phyloP scores from a whole-genome alignment of 2,888 invertebrate genomes.

The Oscheius sp. region DNA sequence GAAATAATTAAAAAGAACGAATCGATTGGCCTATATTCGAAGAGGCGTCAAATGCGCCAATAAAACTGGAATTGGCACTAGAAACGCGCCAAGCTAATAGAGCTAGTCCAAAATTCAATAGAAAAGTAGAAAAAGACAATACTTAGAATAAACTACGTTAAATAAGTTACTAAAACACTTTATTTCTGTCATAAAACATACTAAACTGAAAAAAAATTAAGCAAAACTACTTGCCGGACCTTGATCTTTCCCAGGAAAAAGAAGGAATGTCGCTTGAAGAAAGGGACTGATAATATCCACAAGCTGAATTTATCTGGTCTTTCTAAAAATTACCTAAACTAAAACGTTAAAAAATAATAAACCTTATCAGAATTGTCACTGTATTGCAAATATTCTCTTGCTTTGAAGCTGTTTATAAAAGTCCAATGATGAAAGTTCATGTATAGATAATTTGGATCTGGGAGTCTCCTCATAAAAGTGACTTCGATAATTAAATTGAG shows the following conservation, averaged over 20 bases:
- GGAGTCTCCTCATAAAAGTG: conserved; percentile 31
- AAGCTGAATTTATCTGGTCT: not conserved
- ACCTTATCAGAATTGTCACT: conserved; percentile 12
- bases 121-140: not conserved
- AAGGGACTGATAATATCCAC: not conserved
- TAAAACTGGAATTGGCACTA: not conserved
- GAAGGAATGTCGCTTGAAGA: not conserved
- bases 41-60: not conserved
- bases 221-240: too few species aligned
- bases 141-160: not conserved
- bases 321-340: not conserved
- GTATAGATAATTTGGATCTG: conserved; percentile 58
- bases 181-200: too few species aligned
- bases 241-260: conserved; percentile 11
- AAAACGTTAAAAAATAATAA: not conserved
- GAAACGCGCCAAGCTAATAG: not conserved
- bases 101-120: not conserved
- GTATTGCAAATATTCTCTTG: conserved; percentile 49
- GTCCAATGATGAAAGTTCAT: conserved; percentile 66
- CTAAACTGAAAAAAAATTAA: too few species aligned
- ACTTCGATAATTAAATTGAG: not conserved
- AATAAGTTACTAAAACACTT: not conserved
- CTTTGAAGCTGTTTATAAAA: conserved; percentile 59
- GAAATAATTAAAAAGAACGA: not conserved
- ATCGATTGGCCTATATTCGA: not conserved